Evolutionary conservation across 2,797 vertebrate species (phyloP), one percentile per base, ranked within the genome.

Genomic region (Micropoecilia bifurca): DNA sequence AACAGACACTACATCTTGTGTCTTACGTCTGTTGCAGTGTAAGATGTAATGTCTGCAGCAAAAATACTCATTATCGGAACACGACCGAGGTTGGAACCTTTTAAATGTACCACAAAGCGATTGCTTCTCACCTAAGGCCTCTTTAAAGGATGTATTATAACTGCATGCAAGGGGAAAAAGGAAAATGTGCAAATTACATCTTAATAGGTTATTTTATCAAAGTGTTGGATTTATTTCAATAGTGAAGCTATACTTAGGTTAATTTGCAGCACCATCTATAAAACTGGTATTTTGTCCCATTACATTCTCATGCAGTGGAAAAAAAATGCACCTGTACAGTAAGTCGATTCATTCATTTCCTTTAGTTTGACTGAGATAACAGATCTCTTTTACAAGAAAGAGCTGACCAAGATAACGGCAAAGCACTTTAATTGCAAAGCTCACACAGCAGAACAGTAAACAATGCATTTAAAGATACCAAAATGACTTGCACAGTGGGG

Each of bases 61-160:
- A 55, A 50, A 50, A 66, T 36, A n/a, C 39, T 77, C n/a, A 77
- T 36, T 59, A 78, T 73, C 14, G n/a, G 25, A 22, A 78, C 47
- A 59, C 47, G 13, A 6, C 13, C 5, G 6, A 43, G 9, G 39
- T 46, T n/a, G 46, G 30, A 63, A 76, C 20, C 20, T 28, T 25
- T 63, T 47, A 59, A 16, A 76, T 63, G 57, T 25, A 20, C 36
- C 55, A 36, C 45, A 66, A 71, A 1, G 53, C 43, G 4, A 48
- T 63, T 47, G 36, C 43, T 7, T 36, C 43, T 4, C 59, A 43
- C 36, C 28, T 63, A 25, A 20, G 14, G 28, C 36, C 50, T 36
- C 41, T 45, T 61, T 30, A 18, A 72, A 72, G 18, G 28, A 28
- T 47, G 1, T 68, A 53, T 14, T 10, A 30, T 74, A 28, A 20